Percentiles rank a stretch among this genome's conserved stretches.
These are phyloP conservation scores for Cyclopterus lumpus DNA, from an alignment of 2,797 vertebrate species.

Conservation along the genomic window DNA sequence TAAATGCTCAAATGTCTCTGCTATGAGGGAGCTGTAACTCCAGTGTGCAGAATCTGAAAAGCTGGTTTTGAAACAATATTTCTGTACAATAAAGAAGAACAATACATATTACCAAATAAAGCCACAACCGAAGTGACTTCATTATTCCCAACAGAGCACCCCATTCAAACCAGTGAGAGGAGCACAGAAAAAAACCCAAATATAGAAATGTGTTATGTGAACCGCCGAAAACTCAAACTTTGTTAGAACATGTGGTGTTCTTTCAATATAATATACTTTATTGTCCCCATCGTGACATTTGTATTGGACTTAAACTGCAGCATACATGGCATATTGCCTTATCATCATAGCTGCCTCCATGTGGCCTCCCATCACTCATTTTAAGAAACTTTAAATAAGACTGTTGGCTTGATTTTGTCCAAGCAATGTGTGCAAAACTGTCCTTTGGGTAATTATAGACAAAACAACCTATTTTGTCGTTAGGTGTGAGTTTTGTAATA, in stretches of 20 bases:
- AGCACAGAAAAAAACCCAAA: neutral
- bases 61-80: too few species aligned
- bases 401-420: neutral
- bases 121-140: neutral
- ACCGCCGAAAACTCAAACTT: neutral
- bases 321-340: neutral
- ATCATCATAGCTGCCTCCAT: neutral
- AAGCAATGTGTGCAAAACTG: neutral
- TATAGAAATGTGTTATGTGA: neutral
- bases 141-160: neutral
- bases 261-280: neutral
- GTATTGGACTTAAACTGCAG: neutral
- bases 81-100: too few species aligned
- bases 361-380: neutral
- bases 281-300: neutral
- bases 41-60: too few species aligned
- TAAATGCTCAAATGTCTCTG: neutral
- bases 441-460: neutral
- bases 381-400: neutral
- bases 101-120: neutral
- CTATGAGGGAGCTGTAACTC: neutral
- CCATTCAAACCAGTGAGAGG: neutral
- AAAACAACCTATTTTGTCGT: neutral
- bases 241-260: neutral
- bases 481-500: neutral